Base-by-base conservation (phyloP, 2,113 vertebrate species). In the Tragelaphus scriptus region DNA sequence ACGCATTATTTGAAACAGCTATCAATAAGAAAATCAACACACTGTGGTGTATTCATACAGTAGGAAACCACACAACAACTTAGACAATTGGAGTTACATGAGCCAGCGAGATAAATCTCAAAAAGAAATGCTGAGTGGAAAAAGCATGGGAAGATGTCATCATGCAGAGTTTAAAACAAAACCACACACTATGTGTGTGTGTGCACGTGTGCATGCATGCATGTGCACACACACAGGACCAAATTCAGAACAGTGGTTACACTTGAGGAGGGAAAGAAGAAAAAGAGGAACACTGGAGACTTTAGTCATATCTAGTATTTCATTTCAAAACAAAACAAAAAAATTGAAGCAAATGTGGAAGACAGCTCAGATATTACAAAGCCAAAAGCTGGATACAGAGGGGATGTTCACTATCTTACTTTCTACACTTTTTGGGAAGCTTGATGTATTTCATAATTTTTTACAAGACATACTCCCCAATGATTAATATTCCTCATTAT, bases 401-500 rank as follows among this genome's bases (percentile, higher is more conserved):
- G 49, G 28, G n/a, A 82, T 94, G 32, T 21, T 84, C 30, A 93
- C 80, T 59, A 3, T 6, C 81, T n/a, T 86, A 91, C 36, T 84
- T 93, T 80, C 63, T 44, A 65, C 3, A 51, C 17, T 84, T 77
- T 93, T 77, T 13, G 63, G 61, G 65, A 91, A 95, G 82, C 44
- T 84, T 81, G 16, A 85, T 55, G 44, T 75, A 75, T 55, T 75
- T 90, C 44, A 81, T 68, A 90, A 80, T 88, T 85, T 88, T 94
- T 90, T 28, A 95, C 10, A 58, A 95, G 53, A 75, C 61, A 71
- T 93, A 59, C 82, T 95, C 53, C 61, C 53, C 53, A 65, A 2
- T 71, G 77, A 65, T 95, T 71, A 87, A 92, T 61, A 86, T 63
- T 95, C 93, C 87, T 87, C 30, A 65, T 63, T 58, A 82, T n/a